phyloP scores from a whole-genome alignment of 2,113 vertebrate genomes.

The Laticauda colubrina region DNA sequence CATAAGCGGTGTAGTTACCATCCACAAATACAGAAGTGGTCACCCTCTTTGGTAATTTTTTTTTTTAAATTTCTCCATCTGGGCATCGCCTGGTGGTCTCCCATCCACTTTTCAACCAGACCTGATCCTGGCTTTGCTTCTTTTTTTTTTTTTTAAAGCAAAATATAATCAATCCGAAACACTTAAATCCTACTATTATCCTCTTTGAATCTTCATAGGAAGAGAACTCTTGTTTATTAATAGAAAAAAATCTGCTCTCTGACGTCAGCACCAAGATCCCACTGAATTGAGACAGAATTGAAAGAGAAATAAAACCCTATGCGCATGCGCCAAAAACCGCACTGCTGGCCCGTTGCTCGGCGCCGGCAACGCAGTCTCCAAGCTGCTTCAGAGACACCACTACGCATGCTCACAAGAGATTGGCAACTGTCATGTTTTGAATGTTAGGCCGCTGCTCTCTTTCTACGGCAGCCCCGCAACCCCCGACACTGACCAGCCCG shows the following conservation, averaged over 20 bases:
- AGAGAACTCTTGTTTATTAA: neutral
- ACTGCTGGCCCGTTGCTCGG: fast-evolving
- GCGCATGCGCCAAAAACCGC: neutral
- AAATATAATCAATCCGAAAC: neutral
- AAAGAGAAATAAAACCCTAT: neutral
- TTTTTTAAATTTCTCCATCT: neutral
- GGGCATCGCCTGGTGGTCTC: neutral
- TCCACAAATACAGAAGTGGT: neutral
- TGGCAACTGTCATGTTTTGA: neutral
- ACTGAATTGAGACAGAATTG: neutral
- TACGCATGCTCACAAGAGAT: neutral
- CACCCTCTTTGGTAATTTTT: neutral
- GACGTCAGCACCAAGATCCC: neutral
- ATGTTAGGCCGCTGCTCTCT: neutral
- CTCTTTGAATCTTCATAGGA: neutral
- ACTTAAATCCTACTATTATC: neutral
- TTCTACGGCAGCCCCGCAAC: neutral
- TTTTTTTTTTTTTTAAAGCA: neutral
- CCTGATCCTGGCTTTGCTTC: neutral
- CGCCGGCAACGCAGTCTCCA: neutral
- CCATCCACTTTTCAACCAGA: neutral
- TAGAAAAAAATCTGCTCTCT: neutral
- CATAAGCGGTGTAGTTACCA: neutral
- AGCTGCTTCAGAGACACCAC: neutral
- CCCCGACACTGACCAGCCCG: slow-evolving; percentile 59